Percentiles rank a stretch among this genome's conserved stretches.
Conservation (phyloP, 1,140 invertebrate genomes). For the Micrasema longulum region DNA sequence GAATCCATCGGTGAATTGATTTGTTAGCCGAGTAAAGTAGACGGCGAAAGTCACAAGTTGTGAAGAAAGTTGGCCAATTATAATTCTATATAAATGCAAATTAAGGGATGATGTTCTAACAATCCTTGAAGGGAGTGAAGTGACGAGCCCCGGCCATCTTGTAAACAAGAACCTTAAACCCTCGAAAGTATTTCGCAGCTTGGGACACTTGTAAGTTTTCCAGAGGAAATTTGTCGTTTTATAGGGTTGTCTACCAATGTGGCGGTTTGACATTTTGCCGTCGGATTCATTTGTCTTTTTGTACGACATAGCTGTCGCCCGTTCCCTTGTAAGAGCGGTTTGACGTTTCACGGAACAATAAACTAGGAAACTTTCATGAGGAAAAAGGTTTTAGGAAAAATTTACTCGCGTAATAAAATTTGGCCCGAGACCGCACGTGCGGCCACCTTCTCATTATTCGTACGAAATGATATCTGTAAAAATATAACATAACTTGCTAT, state of each 20-base stretch:
- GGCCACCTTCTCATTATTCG: too few relatives aligned
- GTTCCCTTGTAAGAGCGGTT: constrained; percentile 27
- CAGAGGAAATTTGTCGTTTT: constrained; percentile 43
- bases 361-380: constrained; percentile 19
- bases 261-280: constrained; percentile 31
- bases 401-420: constrained; percentile 31
- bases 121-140: constrained; percentile 26
- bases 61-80: constrained; percentile 53
- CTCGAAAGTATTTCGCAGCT: constrained; percentile 18
- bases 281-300: constrained; percentile 37
- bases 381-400: constrained; percentile 20
- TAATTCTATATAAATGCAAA: constrained; percentile 56
- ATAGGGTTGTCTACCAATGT: constrained; percentile 19
- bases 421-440: too few relatives aligned
- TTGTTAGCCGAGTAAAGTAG: too few relatives aligned
- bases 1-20: too few relatives aligned
- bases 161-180: constrained; percentile 32
- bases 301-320: constrained; percentile 21
- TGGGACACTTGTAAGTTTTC: constrained; percentile 12
- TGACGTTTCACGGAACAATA: constrained; percentile 35
- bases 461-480: too few relatives aligned
- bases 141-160: constrained; percentile 24
- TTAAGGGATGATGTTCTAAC: constrained; percentile 52
- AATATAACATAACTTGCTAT: too few relatives aligned
- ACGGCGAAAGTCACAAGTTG: constrained; percentile 37